These are phyloP conservation scores for Acleris sparsana DNA, from an alignment of 2,888 invertebrate species.

Conservation along the genomic window DNA sequence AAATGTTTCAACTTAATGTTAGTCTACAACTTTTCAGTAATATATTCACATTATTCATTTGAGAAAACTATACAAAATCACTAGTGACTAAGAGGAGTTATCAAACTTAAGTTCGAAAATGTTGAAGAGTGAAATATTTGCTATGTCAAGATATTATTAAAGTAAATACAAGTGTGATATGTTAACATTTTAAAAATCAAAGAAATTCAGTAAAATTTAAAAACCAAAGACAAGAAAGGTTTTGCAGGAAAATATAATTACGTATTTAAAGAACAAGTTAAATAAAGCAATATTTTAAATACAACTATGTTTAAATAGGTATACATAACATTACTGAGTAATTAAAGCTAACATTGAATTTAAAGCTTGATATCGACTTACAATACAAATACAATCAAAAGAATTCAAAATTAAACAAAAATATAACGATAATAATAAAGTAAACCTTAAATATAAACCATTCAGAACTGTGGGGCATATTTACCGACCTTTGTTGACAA, in stretches of 20 bases:
- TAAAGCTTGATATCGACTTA: constrained; percentile 80
- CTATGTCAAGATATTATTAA: background rate
- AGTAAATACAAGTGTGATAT: constrained; percentile 16
- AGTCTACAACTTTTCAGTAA: background rate
- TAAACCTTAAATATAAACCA: constrained; percentile 36
- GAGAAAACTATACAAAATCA: too few species aligned
- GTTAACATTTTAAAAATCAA: constrained; percentile 20
- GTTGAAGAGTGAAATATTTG: background rate
- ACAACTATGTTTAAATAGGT: constrained; percentile 50
- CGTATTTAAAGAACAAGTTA: background rate
- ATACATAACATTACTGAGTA: constrained; percentile 55
- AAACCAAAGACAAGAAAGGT: background rate
- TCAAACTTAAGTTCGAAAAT: background rate
- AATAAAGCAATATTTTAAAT: constrained; percentile 24
- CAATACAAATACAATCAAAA: constrained; percentile 47
- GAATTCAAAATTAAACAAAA: constrained; percentile 45
- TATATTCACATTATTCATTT: too few species aligned
- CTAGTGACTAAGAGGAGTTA: too few species aligned
- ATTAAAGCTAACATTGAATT: constrained; percentile 83
- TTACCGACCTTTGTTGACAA: background rate
- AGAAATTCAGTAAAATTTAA: background rate
- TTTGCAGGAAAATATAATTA: background rate
- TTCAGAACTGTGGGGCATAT: background rate
- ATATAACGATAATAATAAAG: constrained; percentile 39
- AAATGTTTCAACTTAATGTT: background rate